Base-by-base conservation (phyloP, 2,797 vertebrate species). In the Diplodus sargus region DNA sequence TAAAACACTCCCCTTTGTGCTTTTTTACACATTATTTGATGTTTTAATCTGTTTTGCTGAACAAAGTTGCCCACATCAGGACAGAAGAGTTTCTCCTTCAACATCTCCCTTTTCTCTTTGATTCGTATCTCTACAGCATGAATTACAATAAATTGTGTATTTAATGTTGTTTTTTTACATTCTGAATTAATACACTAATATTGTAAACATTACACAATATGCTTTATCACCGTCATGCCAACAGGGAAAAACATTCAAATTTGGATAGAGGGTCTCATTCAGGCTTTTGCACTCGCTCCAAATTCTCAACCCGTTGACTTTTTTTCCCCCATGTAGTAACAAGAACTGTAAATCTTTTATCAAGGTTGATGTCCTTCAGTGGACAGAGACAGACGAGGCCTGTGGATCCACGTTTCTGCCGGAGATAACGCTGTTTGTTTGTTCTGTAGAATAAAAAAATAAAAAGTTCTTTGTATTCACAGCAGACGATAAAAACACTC, bases 351-450 rank as follows among this genome's bases (percentile, higher is more conserved):
- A 83, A 90, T 85, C 83, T 85, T 90, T 90, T 69, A 89, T 90
- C 76, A 73, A 85, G 77, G 79, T 62, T 76, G 76, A 78, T 82
- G 85, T 89, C 86, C 82, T 89, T 89, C 69, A 76, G 30, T 78
- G 57, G 70, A 77, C 58, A 42, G 87, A 82, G 74, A 87, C 75
- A 62, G 80, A 88, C 53, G 54, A 86, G 83, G 84, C 66, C 84
- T 70, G 67, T 85, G 71, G 74, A 85, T 79, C 78, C 79, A 88
- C 71, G 86, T 91, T 92, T 87, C 81, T 77, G 81, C 66, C 70
- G 64, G 63, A 89, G 88, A 92, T 91, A 93, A 90, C 79, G 6
- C 43, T 51, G 83, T 79, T 87, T 85, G 76, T 89, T 89, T 89
- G 67, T 52, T 81, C 67, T 91, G 82, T 61, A 70, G 81, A 86